Conservation (phyloP, 2,113 vertebrate genomes). For the Thunnus thynnus region DNA sequence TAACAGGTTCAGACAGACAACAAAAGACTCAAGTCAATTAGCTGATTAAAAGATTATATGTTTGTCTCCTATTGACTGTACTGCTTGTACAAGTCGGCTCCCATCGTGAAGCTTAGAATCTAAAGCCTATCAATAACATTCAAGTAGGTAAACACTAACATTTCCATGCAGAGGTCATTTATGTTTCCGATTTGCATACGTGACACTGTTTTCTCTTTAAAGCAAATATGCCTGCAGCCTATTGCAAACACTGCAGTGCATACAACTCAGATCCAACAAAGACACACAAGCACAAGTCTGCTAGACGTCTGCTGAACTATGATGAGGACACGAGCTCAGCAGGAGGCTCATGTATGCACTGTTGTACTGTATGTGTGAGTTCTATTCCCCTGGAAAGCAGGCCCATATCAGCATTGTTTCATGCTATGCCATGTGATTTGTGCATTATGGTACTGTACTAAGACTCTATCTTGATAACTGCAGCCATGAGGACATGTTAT, state of each 20-base stretch:
- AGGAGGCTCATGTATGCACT: slow-evolving; percentile 9
- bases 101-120: slow-evolving; percentile 11
- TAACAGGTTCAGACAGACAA: neutral
- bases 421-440: slow-evolving; percentile 47
- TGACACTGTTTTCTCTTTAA: neutral
- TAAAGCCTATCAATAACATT: slow-evolving; percentile 15
- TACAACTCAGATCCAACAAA: slow-evolving; percentile 6
- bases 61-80: slow-evolving; percentile 11
- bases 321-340: slow-evolving; percentile 44
- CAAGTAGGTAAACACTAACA: slow-evolving; percentile 6
- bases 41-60: slow-evolving; percentile 45
- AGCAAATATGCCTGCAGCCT: slow-evolving; percentile 16
- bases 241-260: slow-evolving; percentile 19
- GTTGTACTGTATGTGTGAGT: slow-evolving; percentile 15
- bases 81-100: neutral
- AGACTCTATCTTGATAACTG: slow-evolving; percentile 54
- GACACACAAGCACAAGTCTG: neutral
- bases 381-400: neutral
- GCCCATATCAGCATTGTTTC: slow-evolving; percentile 20
- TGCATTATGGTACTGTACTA: slow-evolving; percentile 32
- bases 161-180: neutral
- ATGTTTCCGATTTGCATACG: neutral
- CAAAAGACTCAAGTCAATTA: slow-evolving; percentile 34
- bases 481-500: slow-evolving; percentile 55
- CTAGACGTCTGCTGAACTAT: slow-evolving; percentile 37